phyloP scores from a whole-genome alignment of 2,797 vertebrate genomes.

The Gymnothorax reevesii region DNA sequence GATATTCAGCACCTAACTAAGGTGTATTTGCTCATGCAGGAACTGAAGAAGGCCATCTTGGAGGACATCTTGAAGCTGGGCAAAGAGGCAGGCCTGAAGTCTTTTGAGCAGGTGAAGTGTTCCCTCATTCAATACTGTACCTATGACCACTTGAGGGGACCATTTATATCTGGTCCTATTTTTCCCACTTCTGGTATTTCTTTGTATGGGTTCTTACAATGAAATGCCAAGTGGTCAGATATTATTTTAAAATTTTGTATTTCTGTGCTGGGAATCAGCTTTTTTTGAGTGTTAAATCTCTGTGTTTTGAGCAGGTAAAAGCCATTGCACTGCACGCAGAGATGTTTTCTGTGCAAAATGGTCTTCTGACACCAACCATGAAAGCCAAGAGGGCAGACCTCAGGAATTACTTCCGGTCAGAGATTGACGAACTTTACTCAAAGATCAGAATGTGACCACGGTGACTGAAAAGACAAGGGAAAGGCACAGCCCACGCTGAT shows the following conservation, averaged over 20 bases:
- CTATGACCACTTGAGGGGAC: background rate
- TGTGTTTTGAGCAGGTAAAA: slow-evolving; percentile 74
- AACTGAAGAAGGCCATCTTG: slow-evolving; percentile 82
- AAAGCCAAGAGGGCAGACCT: slow-evolving; percentile 90
- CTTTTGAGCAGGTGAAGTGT: slow-evolving; percentile 91
- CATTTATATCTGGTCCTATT: too few relatives aligned
- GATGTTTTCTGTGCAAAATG: slow-evolving; percentile 90
- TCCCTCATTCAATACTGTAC: background rate
- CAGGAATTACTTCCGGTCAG: slow-evolving; percentile 77
- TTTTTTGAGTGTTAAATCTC: background rate
- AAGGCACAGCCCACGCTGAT: slow-evolving; percentile 16
- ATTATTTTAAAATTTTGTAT: background rate
- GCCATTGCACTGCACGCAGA: slow-evolving; percentile 81
- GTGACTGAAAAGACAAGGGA: background rate
- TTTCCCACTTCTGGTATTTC: background rate
- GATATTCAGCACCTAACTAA: background rate
- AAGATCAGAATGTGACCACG: slow-evolving; percentile 81
- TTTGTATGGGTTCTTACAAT: background rate
- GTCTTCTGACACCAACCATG: slow-evolving; percentile 92
- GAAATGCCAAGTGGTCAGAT: background rate
- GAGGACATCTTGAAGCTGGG: slow-evolving; percentile 86
- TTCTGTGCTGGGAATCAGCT: background rate
- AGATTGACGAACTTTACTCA: slow-evolving; percentile 90
- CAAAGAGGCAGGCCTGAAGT: slow-evolving; percentile 89
- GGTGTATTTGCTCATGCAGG: slow-evolving; percentile 65